A percentile compares a stretch with the other conserved stretches of the same genome.
Evolutionary conservation across 2,113 vertebrate species (phyloP).

Genomic region (Pelecanus crispus): DNA sequence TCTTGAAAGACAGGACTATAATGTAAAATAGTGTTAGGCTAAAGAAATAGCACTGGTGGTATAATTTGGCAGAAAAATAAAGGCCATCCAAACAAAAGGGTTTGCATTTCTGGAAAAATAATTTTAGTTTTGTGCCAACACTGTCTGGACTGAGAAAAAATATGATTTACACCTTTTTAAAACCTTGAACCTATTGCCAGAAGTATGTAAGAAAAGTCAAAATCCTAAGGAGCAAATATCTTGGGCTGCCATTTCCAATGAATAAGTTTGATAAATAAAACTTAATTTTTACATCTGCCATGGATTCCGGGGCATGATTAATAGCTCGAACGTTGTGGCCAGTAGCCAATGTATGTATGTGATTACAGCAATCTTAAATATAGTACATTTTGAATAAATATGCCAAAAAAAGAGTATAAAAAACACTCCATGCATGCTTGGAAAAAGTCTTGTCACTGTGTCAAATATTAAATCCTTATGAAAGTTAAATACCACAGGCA

Average conservation of each 20-base stretch:
- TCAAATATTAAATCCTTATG: constrained; percentile 60
- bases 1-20: constrained; percentile 28
- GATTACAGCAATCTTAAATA: constrained; percentile 55
- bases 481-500: constrained; percentile 26
- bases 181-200: constrained; percentile 38
- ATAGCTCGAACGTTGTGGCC: constrained; percentile 37
- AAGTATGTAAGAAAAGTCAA: constrained; percentile 30
- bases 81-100: constrained; percentile 39
- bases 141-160: constrained; percentile 27
- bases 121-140: constrained; percentile 50
- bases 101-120: constrained; percentile 52
- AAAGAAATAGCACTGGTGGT: constrained; percentile 34
- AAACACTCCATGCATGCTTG: constrained; percentile 2
- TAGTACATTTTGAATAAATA: constrained; percentile 48
- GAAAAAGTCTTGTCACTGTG: constrained; percentile 27
- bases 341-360: constrained; percentile 46
- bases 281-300: constrained; percentile 64
- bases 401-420: constrained; percentile 39
- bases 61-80: constrained; percentile 65
- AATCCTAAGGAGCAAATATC: constrained; percentile 6
- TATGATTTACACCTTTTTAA: constrained; percentile 68
- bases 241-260: constrained; percentile 42
- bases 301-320: constrained; percentile 31
- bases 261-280: constrained; percentile 59
- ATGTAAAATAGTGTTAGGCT: constrained; percentile 44